phyloP scores from a whole-genome alignment of 2,113 vertebrate species.

The Sinocyclocheilus grahami region DNA sequence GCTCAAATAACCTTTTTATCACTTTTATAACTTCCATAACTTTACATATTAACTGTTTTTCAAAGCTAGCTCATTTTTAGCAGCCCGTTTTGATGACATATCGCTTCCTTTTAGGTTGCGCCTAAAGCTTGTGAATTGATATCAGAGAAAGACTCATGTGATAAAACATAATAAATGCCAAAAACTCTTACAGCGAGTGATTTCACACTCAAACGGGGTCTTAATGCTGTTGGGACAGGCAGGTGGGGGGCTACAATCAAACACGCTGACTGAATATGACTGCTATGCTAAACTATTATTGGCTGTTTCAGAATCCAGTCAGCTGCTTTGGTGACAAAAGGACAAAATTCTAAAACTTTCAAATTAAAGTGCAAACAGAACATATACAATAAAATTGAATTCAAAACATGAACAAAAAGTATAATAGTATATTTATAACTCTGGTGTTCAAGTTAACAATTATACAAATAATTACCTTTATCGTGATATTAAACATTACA shows the following conservation, averaged over 20 bases:
- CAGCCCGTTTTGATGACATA: constrained; percentile 11
- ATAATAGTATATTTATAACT: no score
- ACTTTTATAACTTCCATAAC: constrained; percentile 44
- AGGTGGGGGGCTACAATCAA: background rate
- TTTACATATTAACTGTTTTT: constrained; percentile 48
- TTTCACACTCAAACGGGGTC: constrained; percentile 1
- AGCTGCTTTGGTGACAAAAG: background rate
- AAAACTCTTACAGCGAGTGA: constrained; percentile 13
- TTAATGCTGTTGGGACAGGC: background rate
- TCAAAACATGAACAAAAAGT: no score
- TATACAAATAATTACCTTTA: no score
- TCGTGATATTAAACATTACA: background rate
- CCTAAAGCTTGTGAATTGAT: constrained; percentile 38
- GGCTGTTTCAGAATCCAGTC: background rate
- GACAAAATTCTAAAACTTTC: no score
- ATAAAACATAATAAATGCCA: constrained; percentile 39
- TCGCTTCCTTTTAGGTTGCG: constrained; percentile 18
- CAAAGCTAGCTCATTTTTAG: constrained; percentile 23
- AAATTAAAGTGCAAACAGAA: no score
- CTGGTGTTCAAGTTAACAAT: no score
- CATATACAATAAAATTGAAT: no score
- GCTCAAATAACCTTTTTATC: constrained; percentile 48
- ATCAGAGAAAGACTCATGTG: constrained; percentile 11
- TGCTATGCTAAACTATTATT: background rate
- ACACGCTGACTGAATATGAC: background rate